Conservation (phyloP, 2,797 vertebrate genomes). For the Clarias pachynema region DNA sequence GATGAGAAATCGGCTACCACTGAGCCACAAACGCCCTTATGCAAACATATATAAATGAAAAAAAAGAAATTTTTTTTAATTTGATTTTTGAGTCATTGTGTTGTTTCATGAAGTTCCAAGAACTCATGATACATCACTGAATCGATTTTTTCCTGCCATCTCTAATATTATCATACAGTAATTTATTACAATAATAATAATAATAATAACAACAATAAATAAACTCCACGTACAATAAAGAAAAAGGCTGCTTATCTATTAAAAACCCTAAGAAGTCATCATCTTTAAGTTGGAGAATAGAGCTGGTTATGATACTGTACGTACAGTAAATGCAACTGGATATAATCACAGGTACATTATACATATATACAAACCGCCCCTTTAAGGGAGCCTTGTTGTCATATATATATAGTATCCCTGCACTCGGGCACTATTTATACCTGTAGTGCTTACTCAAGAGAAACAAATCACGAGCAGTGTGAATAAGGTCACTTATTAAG, state of each 20-base stretch:
- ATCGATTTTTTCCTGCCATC: no score
- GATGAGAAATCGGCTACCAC: no score
- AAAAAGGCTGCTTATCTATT: background rate
- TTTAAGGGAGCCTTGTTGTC: background rate
- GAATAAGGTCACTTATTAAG: background rate
- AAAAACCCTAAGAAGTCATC: background rate
- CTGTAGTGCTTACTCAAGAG: background rate
- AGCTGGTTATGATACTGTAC: no score
- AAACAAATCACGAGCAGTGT: background rate
- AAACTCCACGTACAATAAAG: background rate
- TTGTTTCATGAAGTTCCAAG: no score
- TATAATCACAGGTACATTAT: background rate
- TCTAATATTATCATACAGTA: no score
- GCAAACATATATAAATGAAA: no score
- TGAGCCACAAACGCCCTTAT: no score
- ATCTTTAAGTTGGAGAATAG: background rate
- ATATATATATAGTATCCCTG: background rate
- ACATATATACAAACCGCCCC: background rate
- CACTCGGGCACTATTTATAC: background rate
- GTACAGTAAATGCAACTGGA: background rate
- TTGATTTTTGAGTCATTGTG: no score
- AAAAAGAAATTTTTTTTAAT: no score
- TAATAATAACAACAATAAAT: background rate
- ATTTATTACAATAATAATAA: no score
- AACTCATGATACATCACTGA: no score